Conservation (phyloP, 2,113 vertebrate genomes). For the Pantherophis guttatus region DNA sequence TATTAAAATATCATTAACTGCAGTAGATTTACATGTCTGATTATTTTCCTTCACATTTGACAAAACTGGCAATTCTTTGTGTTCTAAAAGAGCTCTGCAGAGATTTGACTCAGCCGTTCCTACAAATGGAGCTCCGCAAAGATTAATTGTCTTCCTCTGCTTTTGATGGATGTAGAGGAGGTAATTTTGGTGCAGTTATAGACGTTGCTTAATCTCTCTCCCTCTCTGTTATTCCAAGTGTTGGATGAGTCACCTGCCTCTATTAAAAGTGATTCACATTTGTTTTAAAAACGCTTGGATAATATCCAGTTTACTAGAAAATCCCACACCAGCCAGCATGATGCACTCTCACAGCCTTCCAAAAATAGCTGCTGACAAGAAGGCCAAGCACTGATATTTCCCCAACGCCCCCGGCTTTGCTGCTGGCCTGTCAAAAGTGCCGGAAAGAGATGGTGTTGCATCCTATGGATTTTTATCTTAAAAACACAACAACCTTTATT, state of each 20-base stretch:
- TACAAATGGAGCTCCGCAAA: neutral
- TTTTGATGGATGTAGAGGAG: neutral
- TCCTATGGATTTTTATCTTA: neutral
- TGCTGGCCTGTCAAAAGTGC: conserved; percentile 1
- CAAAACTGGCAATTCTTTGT: neutral
- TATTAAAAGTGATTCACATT: conserved; percentile 34
- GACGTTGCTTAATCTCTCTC: conserved; percentile 2
- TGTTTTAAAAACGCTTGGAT: conserved; percentile 26
- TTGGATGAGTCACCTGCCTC: conserved; percentile 32
- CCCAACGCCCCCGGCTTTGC: conserved; percentile 14
- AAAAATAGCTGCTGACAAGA: conserved; percentile 25
- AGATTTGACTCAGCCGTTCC: neutral
- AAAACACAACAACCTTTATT: neutral
- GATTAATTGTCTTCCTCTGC: conserved; percentile 14
- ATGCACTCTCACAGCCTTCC: conserved; percentile 6
- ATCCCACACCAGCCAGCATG: conserved; percentile 24
- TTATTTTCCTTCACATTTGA: neutral
- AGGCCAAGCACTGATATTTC: conserved; percentile 18
- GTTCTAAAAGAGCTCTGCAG: neutral
- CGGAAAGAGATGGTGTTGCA: conserved; percentile 25
- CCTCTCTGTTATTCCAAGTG: neutral
- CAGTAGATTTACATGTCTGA: neutral
- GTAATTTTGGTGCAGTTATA: neutral
- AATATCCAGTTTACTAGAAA: conserved; percentile 41
- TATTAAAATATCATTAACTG: neutral